Base-by-base conservation (phyloP, 2,888 invertebrate species). In the Drosophila tripunctata region DNA sequence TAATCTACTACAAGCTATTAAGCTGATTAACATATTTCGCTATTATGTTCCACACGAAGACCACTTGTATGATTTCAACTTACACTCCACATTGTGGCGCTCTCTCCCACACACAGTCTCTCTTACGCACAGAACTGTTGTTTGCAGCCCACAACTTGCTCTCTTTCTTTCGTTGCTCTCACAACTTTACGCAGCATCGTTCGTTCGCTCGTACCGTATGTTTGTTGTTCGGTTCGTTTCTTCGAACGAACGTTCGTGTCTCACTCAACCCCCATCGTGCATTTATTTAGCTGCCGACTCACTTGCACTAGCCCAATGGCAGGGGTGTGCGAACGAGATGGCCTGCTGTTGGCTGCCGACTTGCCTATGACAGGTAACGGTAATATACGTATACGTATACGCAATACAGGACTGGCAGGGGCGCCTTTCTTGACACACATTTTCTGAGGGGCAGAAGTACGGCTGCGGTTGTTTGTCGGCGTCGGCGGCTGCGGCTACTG, bases 1-100 rank as follows among this genome's bases (percentile, higher is more conserved):
- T 61, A 73, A 70, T 56, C 48, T 54, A 67, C 35, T 55, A 51
- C 43, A 35, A 48, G 44, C 61, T 57, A 73, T 56, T 56, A 67
- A 60, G 67, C 56, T 74, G 75, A 64, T 74, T 74, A 74, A 43
- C 56, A 19, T 43, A 45, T n/a, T n/a, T n/a, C n/a, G 17, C 12
- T 30, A 51, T 50, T 55, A 52, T 40, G 72, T 73, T 73, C 75
- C 70, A 73, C 68, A 62, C n/a, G n/a, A n/a, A 60, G 58, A 70
- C 80, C 88, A 87, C 87, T 82, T 87, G 87, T 87, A 74, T 80
- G 80, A 88, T 85, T 88, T 75, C 52, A 8, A 83, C 60, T 67
- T 79, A 67, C 55, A 51, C 55, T 81, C 81, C 81, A 81, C 81
- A 82, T 44, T 8, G 4, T n/a, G n/a, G n/a, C n/a, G 10, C 50